Conservation (phyloP, 2,797 vertebrate species). For the Pseudopleuronectes americanus region DNA sequence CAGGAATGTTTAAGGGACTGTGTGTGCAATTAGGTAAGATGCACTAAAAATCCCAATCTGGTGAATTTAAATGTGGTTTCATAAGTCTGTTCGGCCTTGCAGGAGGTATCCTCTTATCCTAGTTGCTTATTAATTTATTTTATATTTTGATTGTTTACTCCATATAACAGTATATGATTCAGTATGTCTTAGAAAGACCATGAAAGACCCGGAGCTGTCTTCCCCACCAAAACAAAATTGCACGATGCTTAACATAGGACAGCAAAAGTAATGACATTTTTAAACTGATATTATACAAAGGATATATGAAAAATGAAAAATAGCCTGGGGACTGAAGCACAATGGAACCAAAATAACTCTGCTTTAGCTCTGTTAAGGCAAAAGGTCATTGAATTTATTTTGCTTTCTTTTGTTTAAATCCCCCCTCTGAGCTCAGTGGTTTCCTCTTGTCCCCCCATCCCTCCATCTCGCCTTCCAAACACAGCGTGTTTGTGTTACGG, state of each 20-base stretch:
- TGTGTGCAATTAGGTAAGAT: too few relatives aligned
- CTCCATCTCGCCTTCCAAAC: conserved; percentile 38
- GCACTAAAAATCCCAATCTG: too few relatives aligned
- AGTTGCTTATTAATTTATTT: too few relatives aligned
- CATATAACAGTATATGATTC: neutral
- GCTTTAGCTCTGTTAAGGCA: conserved; percentile 18
- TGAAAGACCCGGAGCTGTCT: neutral
- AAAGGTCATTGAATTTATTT: conserved; percentile 46
- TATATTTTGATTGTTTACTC: too few relatives aligned
- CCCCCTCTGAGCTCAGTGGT: conserved; percentile 24
- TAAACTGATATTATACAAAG: conserved; percentile 16
- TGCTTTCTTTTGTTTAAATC: conserved; percentile 58
- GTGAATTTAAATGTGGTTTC: too few relatives aligned
- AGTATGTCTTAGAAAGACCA: neutral
- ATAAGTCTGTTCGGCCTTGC: too few relatives aligned
- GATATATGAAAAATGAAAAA: conserved; percentile 6
- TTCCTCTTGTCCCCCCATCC: conserved; percentile 31
- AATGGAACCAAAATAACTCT: conserved; percentile 54
- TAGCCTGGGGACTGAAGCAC: conserved; percentile 8
- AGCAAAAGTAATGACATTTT: conserved; percentile 1
- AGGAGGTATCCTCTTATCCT: too few relatives aligned
- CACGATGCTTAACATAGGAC: neutral
- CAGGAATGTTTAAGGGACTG: too few relatives aligned
- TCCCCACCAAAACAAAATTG: conserved; percentile 2
- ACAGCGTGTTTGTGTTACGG: conserved; percentile 62